phyloP scores from a whole-genome alignment of 2,888 invertebrate species.

The Cecidostiba fungosa region DNA sequence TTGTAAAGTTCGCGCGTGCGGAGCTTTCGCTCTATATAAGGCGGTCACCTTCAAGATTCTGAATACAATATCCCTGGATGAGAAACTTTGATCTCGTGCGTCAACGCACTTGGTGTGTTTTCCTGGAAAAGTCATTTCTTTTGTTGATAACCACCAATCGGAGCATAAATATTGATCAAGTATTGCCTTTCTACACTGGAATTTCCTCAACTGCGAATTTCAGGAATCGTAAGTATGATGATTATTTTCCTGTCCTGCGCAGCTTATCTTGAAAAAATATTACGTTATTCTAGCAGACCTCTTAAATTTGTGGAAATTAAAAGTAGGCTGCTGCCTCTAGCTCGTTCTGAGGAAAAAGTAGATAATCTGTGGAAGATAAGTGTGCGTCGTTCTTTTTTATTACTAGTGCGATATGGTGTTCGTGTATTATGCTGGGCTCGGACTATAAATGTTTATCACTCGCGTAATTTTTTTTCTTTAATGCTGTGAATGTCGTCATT shows the following conservation, averaged over 20 bases:
- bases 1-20: neutral
- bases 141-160: neutral
- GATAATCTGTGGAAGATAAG: too few relatives aligned
- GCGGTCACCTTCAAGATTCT: slow-evolving; percentile 29
- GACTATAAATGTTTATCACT: neutral
- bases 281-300: neutral
- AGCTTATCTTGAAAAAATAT: neutral
- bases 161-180: too few relatives aligned
- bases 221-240: neutral
- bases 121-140: neutral
- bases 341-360: neutral
- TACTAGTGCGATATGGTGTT: too few relatives aligned
- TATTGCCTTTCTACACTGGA: neutral
- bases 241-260: too few relatives aligned
- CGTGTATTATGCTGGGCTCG: too few relatives aligned
- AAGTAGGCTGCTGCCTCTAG: neutral
- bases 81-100: neutral
- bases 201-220: neutral
- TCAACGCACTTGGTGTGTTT: neutral
- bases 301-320: neutral
- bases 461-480: neutral
- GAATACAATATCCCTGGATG: neutral
- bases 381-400: too few relatives aligned
- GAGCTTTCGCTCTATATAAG: neutral
- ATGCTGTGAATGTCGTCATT: neutral